Evolutionary conservation across 2,888 invertebrate species (phyloP), one percentile per base, ranked within the genome.

Genomic region (Drosophila rellima): DNA sequence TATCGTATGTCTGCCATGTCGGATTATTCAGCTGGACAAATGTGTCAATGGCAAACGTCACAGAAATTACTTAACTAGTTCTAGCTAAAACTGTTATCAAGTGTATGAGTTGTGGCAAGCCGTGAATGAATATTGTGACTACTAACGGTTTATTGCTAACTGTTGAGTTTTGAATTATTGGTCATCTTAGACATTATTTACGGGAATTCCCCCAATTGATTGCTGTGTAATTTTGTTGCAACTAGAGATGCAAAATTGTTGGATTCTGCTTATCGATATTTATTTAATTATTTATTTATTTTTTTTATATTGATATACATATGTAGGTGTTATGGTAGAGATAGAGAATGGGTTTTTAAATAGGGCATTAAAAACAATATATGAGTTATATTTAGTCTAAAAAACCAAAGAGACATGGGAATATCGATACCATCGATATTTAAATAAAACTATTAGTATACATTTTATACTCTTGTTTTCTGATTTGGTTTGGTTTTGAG

Each of bases 21-120:
- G 8, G 26, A 50, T 6, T 31, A 29, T 17, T 13, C n/a, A 20
- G 45, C 35, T n/a, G 17, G 39, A n/a, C 23, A 50, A 57, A 15
- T 44, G 20, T 64, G 63, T 50, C 63, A 52, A 18, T 59, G 59
- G 37, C 59, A 48, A 48, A 40, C 17, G 54, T 40, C 52, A 47
- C 26, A 23, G 47, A 57, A 35, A 29, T 57, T 13, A 45, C 20
- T 42, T 37, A n/a, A n/a, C n/a, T n/a, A 13, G 35, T 23, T 31
- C 62, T 50, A 8, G 26, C 17, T 37, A 40, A 33, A 40, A 35
- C 10, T 35, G 39, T 56, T 63, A 48, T 57, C 57, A 45, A 33
- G 2, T 18, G 18, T 17, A 33, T 33, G 40, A 33, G 26, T 51
- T 42, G 39, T 23, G n/a, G 20, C n/a, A 20, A 13, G 23, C 40